phyloP scores from a whole-genome alignment of 23 tunicate species.

The Oikopleura dioica region DNA sequence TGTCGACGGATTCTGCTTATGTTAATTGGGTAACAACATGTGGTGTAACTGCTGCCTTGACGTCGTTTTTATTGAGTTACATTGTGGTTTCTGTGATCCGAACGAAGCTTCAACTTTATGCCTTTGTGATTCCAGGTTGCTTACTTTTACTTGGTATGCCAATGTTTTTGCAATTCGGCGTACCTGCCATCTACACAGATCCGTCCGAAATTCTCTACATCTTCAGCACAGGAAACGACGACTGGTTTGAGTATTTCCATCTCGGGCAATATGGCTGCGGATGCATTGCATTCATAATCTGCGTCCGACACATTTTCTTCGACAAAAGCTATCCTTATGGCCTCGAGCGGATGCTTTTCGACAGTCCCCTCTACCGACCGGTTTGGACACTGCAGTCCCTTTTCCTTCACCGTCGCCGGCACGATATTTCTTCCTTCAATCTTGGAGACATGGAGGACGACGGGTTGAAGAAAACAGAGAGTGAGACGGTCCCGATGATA shows the following conservation, averaged over 20 bases:
- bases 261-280: neutral
- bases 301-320: neutral
- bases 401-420: too few relatives aligned
- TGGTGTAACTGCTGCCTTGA: too few relatives aligned
- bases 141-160: neutral
- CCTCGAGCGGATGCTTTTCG: neutral
- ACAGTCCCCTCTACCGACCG: neutral
- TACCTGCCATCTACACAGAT: neutral
- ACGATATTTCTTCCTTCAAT: neutral
- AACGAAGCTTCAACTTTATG: neutral
- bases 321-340: neutral
- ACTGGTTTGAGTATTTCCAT: too few relatives aligned
- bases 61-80: neutral
- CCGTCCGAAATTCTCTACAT: too few relatives aligned
- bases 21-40: too few relatives aligned
- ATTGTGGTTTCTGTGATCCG: neutral
- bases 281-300: neutral
- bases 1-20: neutral
- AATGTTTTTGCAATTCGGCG: neutral
- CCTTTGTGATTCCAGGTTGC: neutral
- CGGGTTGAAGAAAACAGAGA: neutral
- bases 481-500: conserved; percentile 4
- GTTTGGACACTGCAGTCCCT: neutral
- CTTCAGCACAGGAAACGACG: too few relatives aligned
- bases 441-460: neutral